Conservation (phyloP, 2,888 invertebrate species). For the Mongoloraphidia duomilia region DNA sequence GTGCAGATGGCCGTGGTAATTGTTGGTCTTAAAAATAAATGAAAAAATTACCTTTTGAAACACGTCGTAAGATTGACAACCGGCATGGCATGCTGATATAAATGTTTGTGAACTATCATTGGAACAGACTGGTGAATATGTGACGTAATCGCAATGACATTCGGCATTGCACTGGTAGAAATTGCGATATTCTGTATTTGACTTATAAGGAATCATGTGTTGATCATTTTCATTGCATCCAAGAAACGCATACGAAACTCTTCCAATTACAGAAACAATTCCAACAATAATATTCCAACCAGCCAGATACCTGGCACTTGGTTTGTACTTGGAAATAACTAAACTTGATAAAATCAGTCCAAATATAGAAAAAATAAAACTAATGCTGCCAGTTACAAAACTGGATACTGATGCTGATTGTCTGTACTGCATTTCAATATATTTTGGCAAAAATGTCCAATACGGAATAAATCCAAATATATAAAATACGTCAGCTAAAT, state of each 20-base stretch:
- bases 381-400: slow-evolving; percentile 56
- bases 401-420: slow-evolving; percentile 63
- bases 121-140: slow-evolving; percentile 60
- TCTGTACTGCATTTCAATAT: slow-evolving; percentile 67
- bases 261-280: slow-evolving; percentile 43
- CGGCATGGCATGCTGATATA: slow-evolving; percentile 70
- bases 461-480: slow-evolving; percentile 58
- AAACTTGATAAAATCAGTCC: slow-evolving; percentile 53
- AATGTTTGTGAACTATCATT: slow-evolving; percentile 45
- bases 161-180: slow-evolving; percentile 41
- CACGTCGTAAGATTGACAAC: slow-evolving; percentile 34
- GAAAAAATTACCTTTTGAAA: too few species aligned
- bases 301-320: slow-evolving; percentile 48
- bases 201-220: slow-evolving; percentile 29
- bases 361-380: slow-evolving; percentile 50
- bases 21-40: slow-evolving; percentile 15
- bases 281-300: slow-evolving; percentile 56
- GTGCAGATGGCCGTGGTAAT: slow-evolving; percentile 27
- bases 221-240: slow-evolving; percentile 49
- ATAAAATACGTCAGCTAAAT: slow-evolving; percentile 57
- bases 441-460: slow-evolving; percentile 71
- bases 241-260: slow-evolving; percentile 48
- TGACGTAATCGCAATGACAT: slow-evolving; percentile 54
- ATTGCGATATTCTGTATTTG: slow-evolving; percentile 29
- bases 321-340: slow-evolving; percentile 49